These are phyloP conservation scores for Bombylius discolor DNA, from an alignment of 2,888 invertebrate genomes.

Conservation along the genomic window DNA sequence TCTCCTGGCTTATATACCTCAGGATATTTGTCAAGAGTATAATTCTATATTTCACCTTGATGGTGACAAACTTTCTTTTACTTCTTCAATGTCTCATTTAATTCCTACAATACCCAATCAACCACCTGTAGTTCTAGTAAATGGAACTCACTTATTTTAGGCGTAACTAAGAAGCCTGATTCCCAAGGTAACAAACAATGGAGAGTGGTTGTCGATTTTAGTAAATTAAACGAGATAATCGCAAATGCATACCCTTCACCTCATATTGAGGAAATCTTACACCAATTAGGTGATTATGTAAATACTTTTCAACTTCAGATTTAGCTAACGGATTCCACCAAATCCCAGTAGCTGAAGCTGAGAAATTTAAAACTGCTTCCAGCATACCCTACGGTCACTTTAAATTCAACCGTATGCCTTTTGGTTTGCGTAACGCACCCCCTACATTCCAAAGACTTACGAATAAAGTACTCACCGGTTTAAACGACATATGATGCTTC, in stretches of 20 bases:
- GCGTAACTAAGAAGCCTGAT: constrained; percentile 24
- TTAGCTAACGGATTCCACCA: constrained; percentile 29
- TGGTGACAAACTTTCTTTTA: constrained; percentile 20
- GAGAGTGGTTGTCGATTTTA: constrained; percentile 27
- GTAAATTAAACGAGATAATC: constrained; percentile 26
- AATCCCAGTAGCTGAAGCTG: constrained; percentile 11
- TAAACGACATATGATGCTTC: too few species aligned
- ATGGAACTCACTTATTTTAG: constrained; percentile 16
- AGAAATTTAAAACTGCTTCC: constrained; percentile 26
- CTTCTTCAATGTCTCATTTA: constrained; percentile 12
- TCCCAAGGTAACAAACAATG: constrained; percentile 18
- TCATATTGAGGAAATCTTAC: constrained; percentile 25
- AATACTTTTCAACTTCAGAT: constrained; percentile 28
- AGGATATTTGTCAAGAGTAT: constrained; percentile 19
- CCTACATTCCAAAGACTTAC: too few species aligned
- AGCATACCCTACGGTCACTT: constrained; percentile 22
- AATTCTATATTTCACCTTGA: constrained; percentile 23
- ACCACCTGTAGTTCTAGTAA: constrained; percentile 13
- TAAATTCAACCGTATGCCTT: constrained; percentile 25
- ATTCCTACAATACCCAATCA: not conserved
- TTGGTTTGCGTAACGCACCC: constrained; percentile 29
- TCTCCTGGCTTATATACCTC: too few species aligned
- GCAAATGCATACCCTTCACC: constrained; percentile 26
- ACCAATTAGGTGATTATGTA: constrained; percentile 24
- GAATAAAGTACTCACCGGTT: too few species aligned